Evolutionary conservation across 2,113 vertebrate species (phyloP).

Genomic region (Bos javanicus): DNA sequence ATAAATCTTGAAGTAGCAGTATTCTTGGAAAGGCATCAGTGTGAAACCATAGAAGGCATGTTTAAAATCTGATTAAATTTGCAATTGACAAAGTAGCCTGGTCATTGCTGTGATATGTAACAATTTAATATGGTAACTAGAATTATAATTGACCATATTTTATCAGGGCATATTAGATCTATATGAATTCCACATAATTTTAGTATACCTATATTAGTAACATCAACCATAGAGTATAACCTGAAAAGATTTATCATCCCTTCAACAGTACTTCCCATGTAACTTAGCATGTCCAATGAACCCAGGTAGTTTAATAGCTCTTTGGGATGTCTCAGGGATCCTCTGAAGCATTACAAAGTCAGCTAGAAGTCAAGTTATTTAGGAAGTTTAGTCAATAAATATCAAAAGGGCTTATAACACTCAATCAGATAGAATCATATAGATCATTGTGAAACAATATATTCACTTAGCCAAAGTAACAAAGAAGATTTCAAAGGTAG

Average conservation of each 20-base stretch:
- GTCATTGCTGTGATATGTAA: background rate
- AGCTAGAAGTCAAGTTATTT: background rate
- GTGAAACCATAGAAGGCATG: background rate
- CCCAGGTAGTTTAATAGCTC: background rate
- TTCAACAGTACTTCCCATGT: background rate
- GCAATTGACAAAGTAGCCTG: background rate
- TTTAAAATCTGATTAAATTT: background rate
- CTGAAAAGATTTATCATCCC: background rate
- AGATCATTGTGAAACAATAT: background rate
- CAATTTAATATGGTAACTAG: background rate
- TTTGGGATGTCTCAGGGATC: background rate
- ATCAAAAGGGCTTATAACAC: background rate
- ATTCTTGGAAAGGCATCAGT: too few relatives aligned
- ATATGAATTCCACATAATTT: background rate
- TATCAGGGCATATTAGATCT: background rate
- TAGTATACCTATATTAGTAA: background rate
- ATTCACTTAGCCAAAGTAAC: background rate
- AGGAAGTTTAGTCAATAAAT: background rate
- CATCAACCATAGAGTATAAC: background rate
- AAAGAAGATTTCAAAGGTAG: background rate
- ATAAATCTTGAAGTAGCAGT: too few relatives aligned
- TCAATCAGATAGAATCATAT: background rate
- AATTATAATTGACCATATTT: background rate
- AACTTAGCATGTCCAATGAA: background rate
- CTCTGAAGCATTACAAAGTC: background rate